phyloP scores from a whole-genome alignment of 2,888 invertebrate genomes.

The Oligia latruncula region DNA sequence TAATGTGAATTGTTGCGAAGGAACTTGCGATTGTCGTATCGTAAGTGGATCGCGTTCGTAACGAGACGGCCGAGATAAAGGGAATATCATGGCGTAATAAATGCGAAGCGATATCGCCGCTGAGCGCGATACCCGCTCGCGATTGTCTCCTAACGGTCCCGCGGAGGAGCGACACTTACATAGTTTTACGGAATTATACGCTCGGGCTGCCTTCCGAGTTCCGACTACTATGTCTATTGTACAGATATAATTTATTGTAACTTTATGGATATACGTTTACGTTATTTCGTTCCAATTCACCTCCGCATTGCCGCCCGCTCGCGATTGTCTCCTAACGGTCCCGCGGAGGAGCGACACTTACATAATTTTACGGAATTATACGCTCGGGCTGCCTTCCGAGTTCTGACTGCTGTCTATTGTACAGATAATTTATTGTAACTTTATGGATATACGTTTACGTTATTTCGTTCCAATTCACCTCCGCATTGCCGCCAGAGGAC shows the following conservation, averaged over 20 bases:
- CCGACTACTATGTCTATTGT: conserved; percentile 13
- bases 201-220: conserved; percentile 22
- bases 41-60: conserved; percentile 63
- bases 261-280: conserved; percentile 17
- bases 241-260: conserved; percentile 21
- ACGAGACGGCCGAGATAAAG: conserved; percentile 63
- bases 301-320: conserved; percentile 6
- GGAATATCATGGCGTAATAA: conserved; percentile 64
- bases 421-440: conserved; percentile 24
- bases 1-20: conserved; percentile 66
- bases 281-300: conserved; percentile 27
- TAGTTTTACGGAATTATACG: conserved; percentile 48
- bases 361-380: conserved; percentile 48
- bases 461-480: conserved; percentile 23
- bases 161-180: conserved; percentile 31
- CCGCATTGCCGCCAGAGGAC: conserved; percentile 11
- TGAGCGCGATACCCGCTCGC: conserved; percentile 33
- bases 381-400: conserved; percentile 23
- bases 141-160: conserved; percentile 35
- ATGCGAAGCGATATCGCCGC: conserved; percentile 59
- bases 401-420: conserved; percentile 16
- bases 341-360: conserved; percentile 31
- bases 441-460: conserved; percentile 20
- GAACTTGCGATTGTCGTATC: conserved; percentile 62
- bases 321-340: conserved; percentile 35